Conservation (phyloP, 2,797 vertebrate species). For the Clarias pachynema region DNA sequence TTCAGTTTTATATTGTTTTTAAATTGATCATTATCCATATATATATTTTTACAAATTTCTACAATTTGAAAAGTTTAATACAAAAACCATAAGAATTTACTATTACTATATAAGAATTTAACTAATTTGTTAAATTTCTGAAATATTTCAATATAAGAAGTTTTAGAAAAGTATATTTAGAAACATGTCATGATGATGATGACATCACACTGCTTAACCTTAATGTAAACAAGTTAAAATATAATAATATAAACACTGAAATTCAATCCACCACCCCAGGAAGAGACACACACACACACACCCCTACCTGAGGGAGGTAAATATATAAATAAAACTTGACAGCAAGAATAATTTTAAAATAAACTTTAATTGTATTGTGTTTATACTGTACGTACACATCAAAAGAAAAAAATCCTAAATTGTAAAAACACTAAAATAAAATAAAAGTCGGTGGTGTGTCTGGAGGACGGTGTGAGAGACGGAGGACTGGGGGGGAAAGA, state of each 20-base stretch:
- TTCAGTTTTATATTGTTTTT: no score
- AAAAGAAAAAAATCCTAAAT: conserved; percentile 75
- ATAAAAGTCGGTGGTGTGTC: conserved; percentile 63
- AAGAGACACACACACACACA: no score
- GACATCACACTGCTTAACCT: no score
- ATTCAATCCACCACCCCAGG: not conserved
- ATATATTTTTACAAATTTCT: no score
- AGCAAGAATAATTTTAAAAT: conserved; percentile 77
- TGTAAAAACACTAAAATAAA: conserved; percentile 66
- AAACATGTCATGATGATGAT: no score
- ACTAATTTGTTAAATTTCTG: no score
- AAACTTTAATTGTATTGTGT: conserved; percentile 74
- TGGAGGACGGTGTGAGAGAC: conserved; percentile 68
- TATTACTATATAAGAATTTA: no score
- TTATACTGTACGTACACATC: conserved; percentile 81
- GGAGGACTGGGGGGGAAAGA: no score
- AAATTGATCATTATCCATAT: no score
- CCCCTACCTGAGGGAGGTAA: not conserved
- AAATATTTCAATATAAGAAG: no score
- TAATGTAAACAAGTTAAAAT: no score
- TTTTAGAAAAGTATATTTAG: no score
- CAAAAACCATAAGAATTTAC: not conserved
- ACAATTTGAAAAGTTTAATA: not conserved
- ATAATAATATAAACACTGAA: not conserved
- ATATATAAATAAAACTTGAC: not conserved